phyloP scores from a whole-genome alignment of 2,113 vertebrate genomes.

The Neomonachus schauinslandi region DNA sequence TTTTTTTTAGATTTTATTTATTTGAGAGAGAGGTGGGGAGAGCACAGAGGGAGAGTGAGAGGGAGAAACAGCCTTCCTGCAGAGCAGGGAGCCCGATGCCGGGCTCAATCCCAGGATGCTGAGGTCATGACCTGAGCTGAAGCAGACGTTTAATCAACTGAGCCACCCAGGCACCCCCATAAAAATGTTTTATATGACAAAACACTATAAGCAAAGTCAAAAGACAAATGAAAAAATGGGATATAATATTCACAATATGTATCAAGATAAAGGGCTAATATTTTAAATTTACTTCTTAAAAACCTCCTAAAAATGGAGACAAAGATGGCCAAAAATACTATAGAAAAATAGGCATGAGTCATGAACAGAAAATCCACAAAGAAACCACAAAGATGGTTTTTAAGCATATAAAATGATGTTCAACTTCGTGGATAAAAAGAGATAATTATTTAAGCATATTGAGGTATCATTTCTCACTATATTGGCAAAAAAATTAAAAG shows the following conservation, averaged over 20 bases:
- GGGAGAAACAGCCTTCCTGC: too few species aligned
- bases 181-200: neutral
- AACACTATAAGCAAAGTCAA: neutral
- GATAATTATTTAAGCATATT: neutral
- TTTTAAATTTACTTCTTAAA: neutral
- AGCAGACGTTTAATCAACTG: too few species aligned
- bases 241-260: neutral
- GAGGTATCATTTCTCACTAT: neutral
- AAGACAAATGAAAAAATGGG: neutral
- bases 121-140: too few species aligned
- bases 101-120: too few species aligned
- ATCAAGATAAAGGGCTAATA: neutral
- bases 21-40: too few species aligned
- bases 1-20: too few species aligned
- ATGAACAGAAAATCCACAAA: slow-evolving; percentile 7
- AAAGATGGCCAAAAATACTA: neutral
- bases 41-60: too few species aligned
- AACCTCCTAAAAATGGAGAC: neutral
- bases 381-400: neutral
- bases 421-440: neutral
- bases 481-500: neutral
- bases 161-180: too few species aligned
- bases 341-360: neutral
- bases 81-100: too few species aligned
- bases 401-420: neutral